These are phyloP conservation scores for Serranus cabrilla DNA, from an alignment of 2,797 vertebrate genomes.

Conservation along the genomic window DNA sequence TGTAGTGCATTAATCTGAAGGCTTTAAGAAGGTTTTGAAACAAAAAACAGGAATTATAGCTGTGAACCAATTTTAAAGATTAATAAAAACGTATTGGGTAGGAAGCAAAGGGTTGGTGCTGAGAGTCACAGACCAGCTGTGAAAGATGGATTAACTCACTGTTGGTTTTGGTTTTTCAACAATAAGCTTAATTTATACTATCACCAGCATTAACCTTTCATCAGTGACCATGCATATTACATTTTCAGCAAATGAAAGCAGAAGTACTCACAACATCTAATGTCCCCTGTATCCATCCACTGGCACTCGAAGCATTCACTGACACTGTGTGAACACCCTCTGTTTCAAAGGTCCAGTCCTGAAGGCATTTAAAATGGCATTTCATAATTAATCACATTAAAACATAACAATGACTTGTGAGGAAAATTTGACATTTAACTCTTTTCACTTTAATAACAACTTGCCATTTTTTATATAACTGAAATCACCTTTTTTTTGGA, in stretches of 20 bases:
- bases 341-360: slow-evolving; percentile 66
- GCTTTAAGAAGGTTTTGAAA: too few species aligned
- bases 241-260: neutral
- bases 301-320: slow-evolving; percentile 63
- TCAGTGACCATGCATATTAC: neutral
- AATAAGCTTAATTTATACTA: neutral
- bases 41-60: too few species aligned
- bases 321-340: slow-evolving; percentile 64
- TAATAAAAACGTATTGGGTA: too few species aligned
- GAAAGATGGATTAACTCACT: neutral
- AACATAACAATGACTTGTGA: neutral
- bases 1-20: too few species aligned
- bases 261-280: slow-evolving; percentile 59
- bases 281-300: slow-evolving; percentile 65
- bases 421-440: neutral
- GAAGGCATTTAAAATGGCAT: neutral
- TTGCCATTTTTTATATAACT: too few species aligned
- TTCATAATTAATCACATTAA: neutral
- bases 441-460: neutral
- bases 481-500: too few species aligned
- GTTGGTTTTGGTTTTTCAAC: neutral
- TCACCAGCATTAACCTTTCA: neutral
- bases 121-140: too few species aligned
- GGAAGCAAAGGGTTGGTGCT: too few species aligned
- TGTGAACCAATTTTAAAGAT: neutral